Evolutionary conservation across 2,113 vertebrate genomes (phyloP).

Genomic region (Scomber colias): DNA sequence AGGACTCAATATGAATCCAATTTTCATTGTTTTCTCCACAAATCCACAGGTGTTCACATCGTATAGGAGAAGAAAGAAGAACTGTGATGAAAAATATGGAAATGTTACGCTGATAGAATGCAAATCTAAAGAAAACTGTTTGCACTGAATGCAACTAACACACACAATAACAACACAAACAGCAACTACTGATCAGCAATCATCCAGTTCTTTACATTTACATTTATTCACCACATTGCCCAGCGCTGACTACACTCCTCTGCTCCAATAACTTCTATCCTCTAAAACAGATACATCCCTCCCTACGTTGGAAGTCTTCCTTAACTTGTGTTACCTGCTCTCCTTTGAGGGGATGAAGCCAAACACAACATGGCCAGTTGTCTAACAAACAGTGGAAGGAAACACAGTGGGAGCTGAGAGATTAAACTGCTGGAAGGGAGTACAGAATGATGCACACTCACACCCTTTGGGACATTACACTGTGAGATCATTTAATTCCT

Average conservation of each 20-base stretch:
- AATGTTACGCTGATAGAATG: neutral
- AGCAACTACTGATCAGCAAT: neutral
- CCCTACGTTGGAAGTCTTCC: slow-evolving; percentile 25
- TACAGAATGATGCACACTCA: slow-evolving; percentile 11
- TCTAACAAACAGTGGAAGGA: slow-evolving; percentile 42
- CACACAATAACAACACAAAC: neutral
- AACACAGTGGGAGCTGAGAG: slow-evolving; percentile 35
- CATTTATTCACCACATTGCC: neutral
- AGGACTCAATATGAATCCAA: neutral
- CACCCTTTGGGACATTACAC: slow-evolving; percentile 35
- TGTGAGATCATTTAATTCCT: slow-evolving; percentile 4
- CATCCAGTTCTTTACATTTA: neutral
- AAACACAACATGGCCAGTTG: slow-evolving; percentile 40
- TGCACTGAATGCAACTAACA: neutral
- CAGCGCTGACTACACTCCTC: neutral
- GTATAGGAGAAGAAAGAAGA: slow-evolving; percentile 3
- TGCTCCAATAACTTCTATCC: no score
- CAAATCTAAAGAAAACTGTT: slow-evolving; percentile 3
- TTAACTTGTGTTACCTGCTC: slow-evolving; percentile 16
- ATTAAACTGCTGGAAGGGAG: slow-evolving; percentile 42
- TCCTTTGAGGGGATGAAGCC: slow-evolving; percentile 27
- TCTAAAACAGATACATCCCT: slow-evolving; percentile 30
- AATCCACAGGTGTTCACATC: slow-evolving; percentile 29
- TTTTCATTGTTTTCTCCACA: slow-evolving; percentile 14
- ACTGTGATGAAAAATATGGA: slow-evolving; percentile 4